Conservation (phyloP, 2,113 vertebrate species). For the Stomatorhinus ivindoensis region DNA sequence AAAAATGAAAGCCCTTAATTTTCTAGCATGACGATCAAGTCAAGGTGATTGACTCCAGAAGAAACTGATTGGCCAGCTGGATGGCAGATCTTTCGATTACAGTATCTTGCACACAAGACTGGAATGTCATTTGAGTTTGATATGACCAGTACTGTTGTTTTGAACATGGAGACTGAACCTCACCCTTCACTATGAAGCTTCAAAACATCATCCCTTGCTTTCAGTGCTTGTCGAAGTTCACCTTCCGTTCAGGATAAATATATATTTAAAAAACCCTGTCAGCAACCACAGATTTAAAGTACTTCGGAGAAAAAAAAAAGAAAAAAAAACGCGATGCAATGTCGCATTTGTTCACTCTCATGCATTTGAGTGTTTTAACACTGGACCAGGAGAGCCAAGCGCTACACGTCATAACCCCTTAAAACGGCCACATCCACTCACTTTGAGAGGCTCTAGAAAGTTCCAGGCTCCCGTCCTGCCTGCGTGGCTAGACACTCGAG, state of each 20-base stretch:
- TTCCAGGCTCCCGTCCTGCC: background rate
- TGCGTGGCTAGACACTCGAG: background rate
- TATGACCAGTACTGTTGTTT: background rate
- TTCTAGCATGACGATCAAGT: background rate
- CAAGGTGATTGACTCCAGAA: background rate
- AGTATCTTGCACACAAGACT: constrained; percentile 21
- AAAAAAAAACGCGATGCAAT: background rate
- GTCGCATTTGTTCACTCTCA: background rate
- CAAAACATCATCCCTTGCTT: background rate
- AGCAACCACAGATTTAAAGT: constrained; percentile 7
- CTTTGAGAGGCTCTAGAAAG: background rate
- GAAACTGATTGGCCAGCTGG: constrained; percentile 4
- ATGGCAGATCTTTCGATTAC: constrained; percentile 21
- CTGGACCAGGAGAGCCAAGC: background rate
- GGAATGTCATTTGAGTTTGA: constrained; percentile 21
- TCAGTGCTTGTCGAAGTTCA: constrained; percentile 20
- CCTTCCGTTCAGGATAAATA: constrained; percentile 8
- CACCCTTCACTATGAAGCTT: background rate
- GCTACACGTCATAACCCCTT: background rate
- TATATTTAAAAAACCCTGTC: constrained; percentile 15
- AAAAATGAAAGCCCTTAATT: background rate
- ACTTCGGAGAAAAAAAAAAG: constrained; percentile 3
- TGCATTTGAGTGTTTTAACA: background rate
- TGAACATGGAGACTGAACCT: background rate
- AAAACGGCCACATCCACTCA: background rate